These are phyloP conservation scores for Chrosomus eos DNA, from an alignment of 2,797 vertebrate species.

Conservation along the genomic window DNA sequence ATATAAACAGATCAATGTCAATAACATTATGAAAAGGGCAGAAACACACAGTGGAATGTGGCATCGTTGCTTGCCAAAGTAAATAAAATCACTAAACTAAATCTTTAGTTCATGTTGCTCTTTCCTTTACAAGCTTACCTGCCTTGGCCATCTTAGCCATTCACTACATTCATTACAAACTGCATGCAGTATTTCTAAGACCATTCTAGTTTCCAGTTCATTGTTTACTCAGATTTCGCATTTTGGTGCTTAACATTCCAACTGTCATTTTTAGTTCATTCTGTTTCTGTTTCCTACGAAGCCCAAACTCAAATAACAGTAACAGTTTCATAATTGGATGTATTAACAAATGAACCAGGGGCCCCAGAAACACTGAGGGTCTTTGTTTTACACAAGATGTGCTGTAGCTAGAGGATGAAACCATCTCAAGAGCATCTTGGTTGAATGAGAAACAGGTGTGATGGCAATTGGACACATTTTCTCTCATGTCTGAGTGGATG, in stretches of 20 bases:
- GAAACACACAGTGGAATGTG: slow-evolving; percentile 14
- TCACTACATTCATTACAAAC: neutral
- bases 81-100: slow-evolving; percentile 14
- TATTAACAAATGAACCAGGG: slow-evolving; percentile 32
- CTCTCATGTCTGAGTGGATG: slow-evolving; percentile 55
- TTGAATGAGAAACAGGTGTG: slow-evolving; percentile 72
- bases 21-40: slow-evolving; percentile 5
- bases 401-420: slow-evolving; percentile 30
- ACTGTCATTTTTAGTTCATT: slow-evolving; percentile 24
- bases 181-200: neutral
- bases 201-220: neutral
- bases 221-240: slow-evolving; percentile 25
- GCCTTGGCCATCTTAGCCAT: neutral
- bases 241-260: slow-evolving; percentile 27
- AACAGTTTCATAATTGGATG: slow-evolving; percentile 40
- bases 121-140: slow-evolving; percentile 2
- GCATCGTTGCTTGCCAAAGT: neutral
- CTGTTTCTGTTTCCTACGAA: slow-evolving; percentile 5
- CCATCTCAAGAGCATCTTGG: slow-evolving; percentile 55
- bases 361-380: slow-evolving; percentile 42
- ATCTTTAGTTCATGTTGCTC: slow-evolving; percentile 8
- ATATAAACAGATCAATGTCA: slow-evolving; percentile 43
- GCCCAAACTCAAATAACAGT: slow-evolving; percentile 37
- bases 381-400: slow-evolving; percentile 61
- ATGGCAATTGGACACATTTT: slow-evolving; percentile 60